Evolutionary conservation across 2,797 vertebrate genomes (phyloP), one percentile per base, ranked within the genome.

Genomic region (Sebastes iracundus): DNA sequence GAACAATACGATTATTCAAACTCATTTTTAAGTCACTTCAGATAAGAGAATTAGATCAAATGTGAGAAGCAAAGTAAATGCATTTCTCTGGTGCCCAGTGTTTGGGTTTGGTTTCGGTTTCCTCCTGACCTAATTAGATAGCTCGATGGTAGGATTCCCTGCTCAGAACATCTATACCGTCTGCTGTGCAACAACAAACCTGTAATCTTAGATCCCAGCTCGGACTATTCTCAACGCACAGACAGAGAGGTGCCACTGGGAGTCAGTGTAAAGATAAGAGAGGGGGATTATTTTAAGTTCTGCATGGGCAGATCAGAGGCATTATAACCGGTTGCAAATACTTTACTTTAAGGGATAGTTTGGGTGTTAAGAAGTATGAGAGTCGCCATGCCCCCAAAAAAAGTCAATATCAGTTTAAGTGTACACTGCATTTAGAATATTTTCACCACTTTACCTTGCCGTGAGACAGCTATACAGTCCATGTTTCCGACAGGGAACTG

Each of bases 171-270:
- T 38, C 23, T 13, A 42, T 38, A 28, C 58, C 12, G 22, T 64
- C 42, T 49, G 27, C 70, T 65, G 46, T 33, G 75, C 60, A 42
- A 77, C 53, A 83, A 77, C 71, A 79, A 71, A 87, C 79, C 53
- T 65, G 78, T 77, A 83, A 87, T 73, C 87, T 86, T 38, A 84
- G 52, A 90, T 68, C 33, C 38, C 80, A 66, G 88, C 60, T 79
- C 32, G 9, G 66, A 61, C 77, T 72, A 49, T 63, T 58, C 62
- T 25, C 1, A 1, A 9, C 22, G 33, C 53, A 25, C 70, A 72
- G 23, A 78, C 16, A 80, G 63, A 18, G 42, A 82, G 27, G 64
- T 33, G 35, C 20, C 42, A 33, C 63, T 63, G 61, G 46, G 62
- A 74, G 65, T 16, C 53, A 52, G 32, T 16, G 5, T n/a, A 14